Conservation (phyloP, 2,888 invertebrate genomes). For the Podotricha telesiphe region DNA sequence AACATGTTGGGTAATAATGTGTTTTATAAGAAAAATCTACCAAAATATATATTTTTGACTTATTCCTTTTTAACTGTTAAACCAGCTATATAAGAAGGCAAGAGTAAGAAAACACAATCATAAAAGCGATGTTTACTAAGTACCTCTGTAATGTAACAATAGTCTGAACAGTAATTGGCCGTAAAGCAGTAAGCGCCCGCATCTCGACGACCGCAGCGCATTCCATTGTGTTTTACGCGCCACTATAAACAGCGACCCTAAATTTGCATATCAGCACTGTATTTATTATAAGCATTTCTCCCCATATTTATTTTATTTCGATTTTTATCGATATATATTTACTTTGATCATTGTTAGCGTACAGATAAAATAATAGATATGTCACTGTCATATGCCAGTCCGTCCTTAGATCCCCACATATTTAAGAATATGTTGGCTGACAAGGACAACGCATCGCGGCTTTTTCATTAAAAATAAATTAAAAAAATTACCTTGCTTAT, state of each 20-base stretch:
- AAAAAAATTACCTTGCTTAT: too few species aligned
- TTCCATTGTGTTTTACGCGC: slow-evolving; percentile 61
- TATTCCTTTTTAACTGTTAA: background rate
- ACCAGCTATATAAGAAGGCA: background rate
- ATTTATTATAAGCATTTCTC: slow-evolving; percentile 59
- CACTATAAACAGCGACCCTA: slow-evolving; percentile 59
- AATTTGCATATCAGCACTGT: slow-evolving; percentile 64
- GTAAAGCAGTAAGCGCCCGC: slow-evolving; percentile 66
- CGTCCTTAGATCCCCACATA: too few species aligned
- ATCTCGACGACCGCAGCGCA: slow-evolving; percentile 53
- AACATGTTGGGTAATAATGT: background rate
- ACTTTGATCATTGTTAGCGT: too few species aligned
- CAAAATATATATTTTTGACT: background rate
- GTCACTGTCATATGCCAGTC: too few species aligned
- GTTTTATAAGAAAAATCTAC: background rate
- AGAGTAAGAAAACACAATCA: slow-evolving; percentile 34
- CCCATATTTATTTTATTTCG: slow-evolving; percentile 41
- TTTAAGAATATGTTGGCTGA: too few species aligned
- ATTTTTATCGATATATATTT: too few species aligned
- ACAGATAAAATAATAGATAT: too few species aligned
- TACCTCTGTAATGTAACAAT: slow-evolving; percentile 52
- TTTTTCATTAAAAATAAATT: too few species aligned
- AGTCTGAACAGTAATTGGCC: slow-evolving; percentile 62
- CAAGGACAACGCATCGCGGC: too few species aligned
- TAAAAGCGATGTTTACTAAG: slow-evolving; percentile 57